phyloP scores from a whole-genome alignment of 2,113 vertebrate genomes.

The Pelusios castaneus region DNA sequence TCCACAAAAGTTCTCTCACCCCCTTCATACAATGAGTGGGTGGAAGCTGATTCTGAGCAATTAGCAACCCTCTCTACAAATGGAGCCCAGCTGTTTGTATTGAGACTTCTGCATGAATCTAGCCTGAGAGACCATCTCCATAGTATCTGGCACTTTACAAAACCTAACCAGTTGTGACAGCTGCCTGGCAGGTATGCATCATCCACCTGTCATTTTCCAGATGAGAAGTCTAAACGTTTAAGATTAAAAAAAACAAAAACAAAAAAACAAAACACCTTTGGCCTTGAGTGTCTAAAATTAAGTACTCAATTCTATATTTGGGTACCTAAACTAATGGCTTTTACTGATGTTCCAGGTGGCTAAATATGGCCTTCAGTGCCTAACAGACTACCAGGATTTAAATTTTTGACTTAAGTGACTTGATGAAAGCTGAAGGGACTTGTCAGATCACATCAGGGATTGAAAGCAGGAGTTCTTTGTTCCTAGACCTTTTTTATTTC shows the following conservation, averaged over 20 bases:
- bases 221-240: background rate
- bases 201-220: background rate
- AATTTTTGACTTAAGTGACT: background rate
- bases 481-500: background rate
- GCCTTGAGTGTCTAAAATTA: background rate
- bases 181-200: background rate
- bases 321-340: background rate
- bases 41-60: background rate
- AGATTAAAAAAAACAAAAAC: fast-evolving
- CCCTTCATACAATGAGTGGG: background rate
- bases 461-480: background rate
- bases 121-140: background rate
- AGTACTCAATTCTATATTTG: background rate
- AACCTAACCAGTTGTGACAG: background rate
- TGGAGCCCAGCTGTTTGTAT: background rate
- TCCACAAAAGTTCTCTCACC: too few species aligned
- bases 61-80: background rate
- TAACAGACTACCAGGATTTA: background rate
- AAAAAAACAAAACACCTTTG: too few species aligned
- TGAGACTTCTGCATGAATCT: background rate
- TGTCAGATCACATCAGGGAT: background rate
- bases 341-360: background rate
- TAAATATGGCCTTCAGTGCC: background rate
- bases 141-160: background rate
- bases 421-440: background rate